phyloP scores from a whole-genome alignment of 2,888 invertebrate species.

The Phaedon cochleariae region DNA sequence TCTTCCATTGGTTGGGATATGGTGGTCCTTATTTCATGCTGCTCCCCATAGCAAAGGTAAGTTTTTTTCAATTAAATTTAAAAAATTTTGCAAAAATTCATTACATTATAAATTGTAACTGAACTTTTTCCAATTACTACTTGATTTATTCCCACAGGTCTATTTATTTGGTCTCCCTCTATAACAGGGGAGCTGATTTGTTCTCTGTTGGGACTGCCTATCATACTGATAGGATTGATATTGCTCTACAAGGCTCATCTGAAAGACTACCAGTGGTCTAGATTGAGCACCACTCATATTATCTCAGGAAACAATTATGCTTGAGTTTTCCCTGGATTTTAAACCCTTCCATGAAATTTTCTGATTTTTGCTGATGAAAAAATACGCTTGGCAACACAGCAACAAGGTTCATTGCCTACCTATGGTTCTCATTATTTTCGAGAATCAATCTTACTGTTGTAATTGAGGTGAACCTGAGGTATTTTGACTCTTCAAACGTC shows the following conservation, averaged over 20 bases:
- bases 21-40: conserved; percentile 68
- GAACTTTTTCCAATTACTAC: too few species aligned
- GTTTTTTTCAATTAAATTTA: conserved; percentile 7
- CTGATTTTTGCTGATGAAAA: background rate
- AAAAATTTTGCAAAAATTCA: too few species aligned
- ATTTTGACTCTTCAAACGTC: too few species aligned
- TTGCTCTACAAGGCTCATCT: conserved; percentile 66
- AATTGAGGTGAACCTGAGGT: too few species aligned
- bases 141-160: too few species aligned
- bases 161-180: conserved; percentile 66
- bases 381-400: background rate
- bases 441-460: too few species aligned
- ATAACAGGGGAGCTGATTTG: conserved; percentile 70
- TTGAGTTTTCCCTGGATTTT: conserved; percentile 9
- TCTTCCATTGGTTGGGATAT: conserved; percentile 66
- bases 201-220: conserved; percentile 67
- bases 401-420: too few species aligned
- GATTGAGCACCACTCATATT: conserved; percentile 45
- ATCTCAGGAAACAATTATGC: conserved; percentile 39
- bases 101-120: too few species aligned
- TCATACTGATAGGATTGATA: conserved; percentile 65
- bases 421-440: too few species aligned
- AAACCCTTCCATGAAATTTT: background rate
- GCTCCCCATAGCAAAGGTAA: conserved; percentile 60
- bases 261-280: conserved; percentile 57